Percentiles rank a stretch among this genome's conserved stretches.
Evolutionary conservation across 2,797 vertebrate genomes (phyloP).

Genomic region (Pangasius krempfi): DNA sequence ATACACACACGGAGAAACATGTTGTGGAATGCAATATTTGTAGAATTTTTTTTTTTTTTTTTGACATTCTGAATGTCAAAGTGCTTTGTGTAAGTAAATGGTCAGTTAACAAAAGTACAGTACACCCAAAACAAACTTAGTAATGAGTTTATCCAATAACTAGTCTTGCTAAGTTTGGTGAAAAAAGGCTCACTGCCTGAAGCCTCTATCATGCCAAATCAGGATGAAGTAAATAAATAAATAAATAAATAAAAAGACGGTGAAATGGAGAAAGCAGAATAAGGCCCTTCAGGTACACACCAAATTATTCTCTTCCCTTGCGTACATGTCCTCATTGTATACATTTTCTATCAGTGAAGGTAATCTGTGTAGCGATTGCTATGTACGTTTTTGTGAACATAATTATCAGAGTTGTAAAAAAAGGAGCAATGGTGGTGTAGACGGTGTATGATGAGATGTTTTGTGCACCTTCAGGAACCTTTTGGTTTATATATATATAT

Average conservation of each 20-base stretch:
- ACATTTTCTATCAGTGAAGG: neutral
- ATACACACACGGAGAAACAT: neutral
- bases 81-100: constrained; percentile 3
- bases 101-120: neutral
- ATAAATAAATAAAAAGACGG: constrained; percentile 30
- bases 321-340: neutral
- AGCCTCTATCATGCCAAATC: constrained; percentile 39
- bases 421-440: neutral
- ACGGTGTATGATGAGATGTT: neutral
- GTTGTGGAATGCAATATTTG: neutral
- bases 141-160: constrained; percentile 25
- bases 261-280: constrained; percentile 41
- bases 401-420: neutral
- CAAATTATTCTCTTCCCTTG: neutral
- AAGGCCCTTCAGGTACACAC: constrained; percentile 40
- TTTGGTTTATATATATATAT: neutral
- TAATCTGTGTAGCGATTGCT: neutral
- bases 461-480: neutral
- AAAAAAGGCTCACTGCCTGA: constrained; percentile 19
- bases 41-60: neutral
- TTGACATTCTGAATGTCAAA: neutral
- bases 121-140: neutral
- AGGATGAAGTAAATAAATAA: constrained; percentile 16
- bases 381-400: neutral
- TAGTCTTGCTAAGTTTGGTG: neutral